Conservation (phyloP, 2,113 vertebrate species). For the Merops nubicus region DNA sequence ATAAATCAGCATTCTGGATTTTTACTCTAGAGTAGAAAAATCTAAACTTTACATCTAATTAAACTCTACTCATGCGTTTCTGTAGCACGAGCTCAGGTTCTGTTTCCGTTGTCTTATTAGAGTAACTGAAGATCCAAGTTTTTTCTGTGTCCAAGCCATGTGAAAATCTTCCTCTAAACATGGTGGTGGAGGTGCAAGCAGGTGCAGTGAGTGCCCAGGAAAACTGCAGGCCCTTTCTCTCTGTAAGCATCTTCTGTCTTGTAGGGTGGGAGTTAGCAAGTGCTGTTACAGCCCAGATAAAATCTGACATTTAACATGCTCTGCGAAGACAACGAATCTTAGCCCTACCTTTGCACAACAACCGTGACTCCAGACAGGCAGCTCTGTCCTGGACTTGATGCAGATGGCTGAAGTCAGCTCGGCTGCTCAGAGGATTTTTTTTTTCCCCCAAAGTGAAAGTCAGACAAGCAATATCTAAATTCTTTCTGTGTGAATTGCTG, state of each 20-base stretch:
- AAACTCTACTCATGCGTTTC: not conserved
- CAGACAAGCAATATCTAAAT: not conserved
- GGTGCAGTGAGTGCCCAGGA: too few relatives aligned
- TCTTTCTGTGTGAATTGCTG: not conserved
- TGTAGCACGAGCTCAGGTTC: not conserved
- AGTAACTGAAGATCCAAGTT: not conserved
- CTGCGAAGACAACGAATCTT: not conserved
- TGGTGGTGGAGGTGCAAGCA: not conserved
- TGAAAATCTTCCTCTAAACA: not conserved
- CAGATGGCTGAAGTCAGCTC: not conserved
- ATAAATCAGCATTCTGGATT: not conserved
- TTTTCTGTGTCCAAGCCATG: not conserved
- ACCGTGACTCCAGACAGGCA: not conserved
- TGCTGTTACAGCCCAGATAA: not conserved
- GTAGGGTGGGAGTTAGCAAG: not conserved
- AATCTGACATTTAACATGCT: not conserved
- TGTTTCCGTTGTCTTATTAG: not conserved
- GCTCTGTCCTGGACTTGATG: not conserved
- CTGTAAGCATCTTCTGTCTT: not conserved
- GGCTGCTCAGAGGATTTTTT: not conserved
- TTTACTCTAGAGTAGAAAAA: not conserved
- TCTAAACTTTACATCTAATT: not conserved
- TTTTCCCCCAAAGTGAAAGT: not conserved
- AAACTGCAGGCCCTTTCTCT: not conserved
- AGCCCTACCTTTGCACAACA: not conserved